Evolutionary conservation across 1,140 invertebrate genomes (phyloP).

Genomic region (Bombyx mori): ASM3026992v2 NC_085119.1:8900501-8901000

Average conservation of each 20-base stretch:
- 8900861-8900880: neutral
- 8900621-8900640: slow-evolving; percentile 1
- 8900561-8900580: too few species aligned
- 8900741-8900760: slow-evolving; percentile 59
- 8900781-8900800: slow-evolving; percentile 27
- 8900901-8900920: too few species aligned
- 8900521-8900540: too few species aligned
- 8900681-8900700: slow-evolving; percentile 39
- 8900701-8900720: slow-evolving; percentile 65
- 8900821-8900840: slow-evolving; percentile 1
- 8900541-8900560: too few species aligned
- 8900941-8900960: too few species aligned
- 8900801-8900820: neutral
- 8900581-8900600: neutral
- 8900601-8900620: neutral
- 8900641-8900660: slow-evolving; percentile 31
- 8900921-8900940: too few species aligned
- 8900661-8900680: slow-evolving; percentile 49
- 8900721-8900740: slow-evolving; percentile 71
- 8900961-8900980: too few species aligned
- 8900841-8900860: neutral
- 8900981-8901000: too few species aligned
- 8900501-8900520: too few species aligned
- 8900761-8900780: slow-evolving; percentile 61
- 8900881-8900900: too few species aligned